A percentile compares a stretch with the other conserved stretches of the same genome.
These are phyloP conservation scores for Acrocephalus scirpaceus DNA, from an alignment of 2,797 vertebrate species.

Conservation along the genomic window DNA sequence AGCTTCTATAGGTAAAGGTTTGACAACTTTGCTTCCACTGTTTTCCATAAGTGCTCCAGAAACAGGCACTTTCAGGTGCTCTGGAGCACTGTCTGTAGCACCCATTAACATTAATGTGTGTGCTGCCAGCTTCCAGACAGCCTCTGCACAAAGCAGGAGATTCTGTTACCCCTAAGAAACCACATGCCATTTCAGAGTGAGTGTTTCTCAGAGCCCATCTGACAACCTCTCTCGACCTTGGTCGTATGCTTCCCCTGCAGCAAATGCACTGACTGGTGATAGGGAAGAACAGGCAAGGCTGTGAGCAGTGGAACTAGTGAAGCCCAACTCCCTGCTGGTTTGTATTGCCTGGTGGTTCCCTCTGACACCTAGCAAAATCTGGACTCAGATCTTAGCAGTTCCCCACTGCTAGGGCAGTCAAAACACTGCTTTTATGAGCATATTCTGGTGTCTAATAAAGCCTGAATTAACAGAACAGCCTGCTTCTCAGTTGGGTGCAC, in stretches of 20 bases:
- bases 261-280: background rate
- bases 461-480: conserved; percentile 31
- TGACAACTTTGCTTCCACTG: background rate
- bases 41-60: background rate
- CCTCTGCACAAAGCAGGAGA: background rate
- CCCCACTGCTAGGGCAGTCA: background rate
- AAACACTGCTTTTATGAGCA: background rate
- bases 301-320: background rate
- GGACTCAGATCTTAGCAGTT: background rate
- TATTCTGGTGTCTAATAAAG: conserved; percentile 18
- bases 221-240: background rate
- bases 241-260: background rate
- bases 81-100: background rate
- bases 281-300: background rate
- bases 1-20: background rate
- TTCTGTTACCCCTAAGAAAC: background rate
- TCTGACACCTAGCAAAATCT: background rate
- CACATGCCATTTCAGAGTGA: background rate
- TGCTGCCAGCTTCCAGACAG: background rate
- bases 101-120: background rate
- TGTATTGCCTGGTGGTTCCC: background rate
- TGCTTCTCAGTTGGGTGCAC: conserved; percentile 49
- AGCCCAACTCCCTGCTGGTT: background rate
- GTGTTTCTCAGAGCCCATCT: background rate
- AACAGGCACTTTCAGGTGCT: background rate